Conservation (phyloP, 2,888 invertebrate genomes). For the Drosophila putrida region DNA sequence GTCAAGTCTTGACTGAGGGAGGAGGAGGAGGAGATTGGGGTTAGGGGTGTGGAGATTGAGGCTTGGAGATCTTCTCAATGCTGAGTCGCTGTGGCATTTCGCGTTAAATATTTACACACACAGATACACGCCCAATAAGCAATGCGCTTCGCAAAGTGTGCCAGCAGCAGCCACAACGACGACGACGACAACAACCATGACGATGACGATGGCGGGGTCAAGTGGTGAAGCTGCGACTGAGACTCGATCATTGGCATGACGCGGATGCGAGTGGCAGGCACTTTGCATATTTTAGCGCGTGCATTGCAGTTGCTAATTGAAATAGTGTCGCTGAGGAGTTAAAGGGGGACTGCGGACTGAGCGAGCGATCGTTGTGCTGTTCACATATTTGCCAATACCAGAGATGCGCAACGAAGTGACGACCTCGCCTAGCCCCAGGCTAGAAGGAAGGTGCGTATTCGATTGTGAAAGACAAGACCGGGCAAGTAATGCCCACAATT, state of each 20-base stretch:
- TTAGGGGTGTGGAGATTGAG: constrained; percentile 22
- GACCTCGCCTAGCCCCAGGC: constrained; percentile 73
- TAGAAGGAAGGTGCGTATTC: constrained; percentile 66
- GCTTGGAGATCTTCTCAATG: constrained; percentile 38
- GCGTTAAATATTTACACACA: constrained; percentile 75
- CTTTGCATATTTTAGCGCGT: constrained; percentile 78
- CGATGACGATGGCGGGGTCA: constrained; percentile 66
- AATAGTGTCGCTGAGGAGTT: constrained; percentile 69
- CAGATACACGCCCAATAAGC: constrained; percentile 76
- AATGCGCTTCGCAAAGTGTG: constrained; percentile 72
- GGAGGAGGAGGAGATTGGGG: not conserved
- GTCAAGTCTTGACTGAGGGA: constrained; percentile 1
- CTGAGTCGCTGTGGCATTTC: constrained; percentile 65
- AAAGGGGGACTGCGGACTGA: not conserved
- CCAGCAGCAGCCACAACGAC: constrained; percentile 51
- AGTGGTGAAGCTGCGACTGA: constrained; percentile 49
- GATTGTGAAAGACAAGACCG: constrained; percentile 38
- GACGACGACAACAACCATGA: constrained; percentile 14
- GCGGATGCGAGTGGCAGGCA: constrained; percentile 67
- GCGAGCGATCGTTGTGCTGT: constrained; percentile 45
- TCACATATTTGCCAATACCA: constrained; percentile 76
- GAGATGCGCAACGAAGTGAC: constrained; percentile 79
- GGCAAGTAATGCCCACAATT: constrained; percentile 66
- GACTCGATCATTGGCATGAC: constrained; percentile 61
- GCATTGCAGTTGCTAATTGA: constrained; percentile 83